Base-by-base conservation (phyloP, 2,797 vertebrate genomes). In the Diplodus sargus region DNA sequence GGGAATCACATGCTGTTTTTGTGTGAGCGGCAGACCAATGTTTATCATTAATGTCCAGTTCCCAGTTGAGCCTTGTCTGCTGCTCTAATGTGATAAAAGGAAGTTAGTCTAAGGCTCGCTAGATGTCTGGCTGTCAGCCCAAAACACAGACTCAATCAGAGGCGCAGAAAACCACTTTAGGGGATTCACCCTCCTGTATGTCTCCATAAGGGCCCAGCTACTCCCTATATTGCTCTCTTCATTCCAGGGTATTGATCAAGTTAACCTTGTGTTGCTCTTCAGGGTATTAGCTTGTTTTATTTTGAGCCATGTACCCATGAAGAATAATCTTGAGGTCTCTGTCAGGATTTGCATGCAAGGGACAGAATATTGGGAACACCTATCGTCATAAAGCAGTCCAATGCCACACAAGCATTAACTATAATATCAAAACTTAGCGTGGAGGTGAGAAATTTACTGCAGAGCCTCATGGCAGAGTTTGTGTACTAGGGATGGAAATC, bases 1-100 rank as follows among this genome's bases (percentile, higher is more conserved):
- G 49, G n/a, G 83, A 74, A 90, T 94, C 92, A 92, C 92, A 93
- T 92, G 92, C 76, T 90, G 90, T 93, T 90, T 92, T 89, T 88
- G 85, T 87, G 83, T 77, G 66, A 87, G 78, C 59, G 78, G 73
- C 81, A 86, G 90, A 87, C 84, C 76, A 79, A 48, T 92, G 92
- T 92, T 93, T 90, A 90, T 92, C 90, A 85, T 91, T 85, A 87
- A 83, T 86, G 88, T 89, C 76, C 86, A 85, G 85, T 89, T 92
- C 84, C 72, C 81, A 89, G 87, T 92, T 78, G 69, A 68, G 74
- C 76, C 87, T 85, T 70, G 89, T 93, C 92, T 92, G 85, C 87
- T 73, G 51, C 74, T 88, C 83, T 93, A 92, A 94, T 94, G 85
- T 82, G 90, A 93, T 94, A 91, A 94, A 89, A 91, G 68, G 52